Percentiles rank a stretch among this genome's conserved stretches.
Conservation (phyloP, 1,140 invertebrate genomes). For the Globodera ellingtonae region DNA sequence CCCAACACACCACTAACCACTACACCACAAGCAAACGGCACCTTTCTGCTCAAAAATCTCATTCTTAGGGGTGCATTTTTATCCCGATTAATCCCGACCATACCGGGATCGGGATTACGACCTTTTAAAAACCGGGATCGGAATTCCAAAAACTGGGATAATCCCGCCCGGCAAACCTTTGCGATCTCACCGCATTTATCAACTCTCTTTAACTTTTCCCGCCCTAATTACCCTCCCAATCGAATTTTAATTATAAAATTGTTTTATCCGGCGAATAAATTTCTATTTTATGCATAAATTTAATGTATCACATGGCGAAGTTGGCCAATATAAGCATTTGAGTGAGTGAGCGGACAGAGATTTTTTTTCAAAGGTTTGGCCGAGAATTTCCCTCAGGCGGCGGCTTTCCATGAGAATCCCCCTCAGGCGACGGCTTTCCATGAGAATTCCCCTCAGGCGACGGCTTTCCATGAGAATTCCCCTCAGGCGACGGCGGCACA, state of each 20-base stretch:
- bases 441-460: background rate
- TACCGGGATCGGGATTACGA: no score
- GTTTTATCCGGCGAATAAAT: background rate
- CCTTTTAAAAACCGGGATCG: no score
- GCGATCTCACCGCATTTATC: background rate
- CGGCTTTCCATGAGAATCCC: background rate
- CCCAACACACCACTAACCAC: no score
- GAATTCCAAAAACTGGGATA: no score
- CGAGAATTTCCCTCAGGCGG: no score
- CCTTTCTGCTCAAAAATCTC: no score
- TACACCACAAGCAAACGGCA: no score
- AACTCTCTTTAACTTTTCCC: background rate
- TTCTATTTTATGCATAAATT: slow-evolving; percentile 18
- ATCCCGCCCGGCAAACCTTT: no score
- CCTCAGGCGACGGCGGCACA: slow-evolving; percentile 18
- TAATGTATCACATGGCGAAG: background rate
- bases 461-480: background rate
- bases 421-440: background rate
- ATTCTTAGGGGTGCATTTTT: no score
- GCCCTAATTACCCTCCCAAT: background rate
- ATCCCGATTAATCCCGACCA: no score
- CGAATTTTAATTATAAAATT: background rate
- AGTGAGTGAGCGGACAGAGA: background rate
- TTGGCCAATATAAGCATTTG: background rate
- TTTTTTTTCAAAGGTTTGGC: background rate